Percentiles rank a stretch among this genome's conserved stretches.
Evolutionary conservation across 1,140 invertebrate genomes (phyloP).

Genomic region (Sweltsa coloradensis): DNA sequence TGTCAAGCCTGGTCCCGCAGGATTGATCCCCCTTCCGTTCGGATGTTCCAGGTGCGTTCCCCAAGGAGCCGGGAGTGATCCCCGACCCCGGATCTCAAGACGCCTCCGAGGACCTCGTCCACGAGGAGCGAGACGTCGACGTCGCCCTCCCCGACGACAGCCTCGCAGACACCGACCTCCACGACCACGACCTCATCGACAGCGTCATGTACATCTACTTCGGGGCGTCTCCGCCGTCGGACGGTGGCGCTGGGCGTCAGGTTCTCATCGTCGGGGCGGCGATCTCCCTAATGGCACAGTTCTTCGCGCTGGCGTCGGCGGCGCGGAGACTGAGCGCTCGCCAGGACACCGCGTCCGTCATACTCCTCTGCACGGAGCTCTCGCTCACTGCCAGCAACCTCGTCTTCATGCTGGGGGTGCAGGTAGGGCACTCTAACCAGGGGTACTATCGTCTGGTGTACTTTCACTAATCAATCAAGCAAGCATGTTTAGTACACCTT

Average conservation of each 20-base stretch:
- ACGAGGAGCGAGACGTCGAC: too few species aligned
- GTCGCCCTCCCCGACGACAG: conserved; percentile 10
- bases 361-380: conserved; percentile 22
- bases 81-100: conserved; percentile 6
- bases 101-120: too few species aligned
- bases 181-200: conserved; percentile 39
- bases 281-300: conserved; percentile 20
- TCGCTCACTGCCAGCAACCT: conserved; percentile 22
- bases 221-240: conserved; percentile 15
- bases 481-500: conserved; percentile 1
- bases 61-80: conserved; percentile 11
- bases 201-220: conserved; percentile 44
- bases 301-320: conserved; percentile 18
- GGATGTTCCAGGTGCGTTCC: too few species aligned
- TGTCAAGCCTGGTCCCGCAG: too few species aligned
- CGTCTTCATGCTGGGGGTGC: conserved; percentile 35
- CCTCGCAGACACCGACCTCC: conserved; percentile 24
- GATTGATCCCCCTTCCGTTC: too few species aligned
- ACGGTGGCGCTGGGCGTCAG: conserved; percentile 3
- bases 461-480: too few species aligned
- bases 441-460: too few species aligned
- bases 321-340: conserved; percentile 15
- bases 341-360: conserved; percentile 16
- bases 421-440: too few species aligned
- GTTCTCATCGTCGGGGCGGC: conserved; percentile 22